A percentile compares a stretch with the other conserved stretches of the same genome.
These are phyloP conservation scores for Cactoblastis cactorum DNA, from an alignment of 2,888 invertebrate species.

Conservation along the genomic window DNA sequence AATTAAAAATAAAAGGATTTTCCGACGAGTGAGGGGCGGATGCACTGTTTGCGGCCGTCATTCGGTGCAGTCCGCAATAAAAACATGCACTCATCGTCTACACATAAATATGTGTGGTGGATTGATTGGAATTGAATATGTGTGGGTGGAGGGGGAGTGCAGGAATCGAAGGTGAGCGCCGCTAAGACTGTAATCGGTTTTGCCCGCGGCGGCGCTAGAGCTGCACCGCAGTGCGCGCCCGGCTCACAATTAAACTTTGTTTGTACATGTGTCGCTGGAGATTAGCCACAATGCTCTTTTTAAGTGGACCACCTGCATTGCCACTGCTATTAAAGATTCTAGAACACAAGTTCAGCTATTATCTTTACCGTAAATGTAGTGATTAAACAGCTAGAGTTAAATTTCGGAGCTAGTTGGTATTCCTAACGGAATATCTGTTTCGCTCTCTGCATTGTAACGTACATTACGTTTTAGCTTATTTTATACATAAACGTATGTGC, in stretches of 20 bases:
- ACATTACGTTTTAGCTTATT: background rate
- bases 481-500: background rate
- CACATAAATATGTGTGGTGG: conserved; percentile 73
- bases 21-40: conserved; percentile 62
- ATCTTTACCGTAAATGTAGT: conserved; percentile 26
- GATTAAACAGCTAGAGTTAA: conserved; percentile 13
- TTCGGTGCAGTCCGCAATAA: conserved; percentile 76
- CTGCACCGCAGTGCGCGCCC: conserved; percentile 39
- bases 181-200: conserved; percentile 79
- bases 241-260: conserved; percentile 79
- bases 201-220: conserved; percentile 53
- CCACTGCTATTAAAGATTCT: conserved; percentile 72
- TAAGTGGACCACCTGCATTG: conserved; percentile 69
- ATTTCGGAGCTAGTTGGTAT: background rate
- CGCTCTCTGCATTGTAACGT: background rate
- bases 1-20: conserved; percentile 77
- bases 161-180: conserved; percentile 74
- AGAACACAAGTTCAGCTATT: conserved; percentile 59
- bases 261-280: conserved; percentile 78
- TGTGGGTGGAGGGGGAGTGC: conserved; percentile 40
- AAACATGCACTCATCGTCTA: conserved; percentile 67
- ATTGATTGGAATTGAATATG: conserved; percentile 80
- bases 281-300: conserved; percentile 77
- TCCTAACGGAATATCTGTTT: conserved; percentile 8
- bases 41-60: conserved; percentile 77